phyloP scores from a whole-genome alignment of 1,140 invertebrate species.

The Akabosia matsudoensis region DNA sequence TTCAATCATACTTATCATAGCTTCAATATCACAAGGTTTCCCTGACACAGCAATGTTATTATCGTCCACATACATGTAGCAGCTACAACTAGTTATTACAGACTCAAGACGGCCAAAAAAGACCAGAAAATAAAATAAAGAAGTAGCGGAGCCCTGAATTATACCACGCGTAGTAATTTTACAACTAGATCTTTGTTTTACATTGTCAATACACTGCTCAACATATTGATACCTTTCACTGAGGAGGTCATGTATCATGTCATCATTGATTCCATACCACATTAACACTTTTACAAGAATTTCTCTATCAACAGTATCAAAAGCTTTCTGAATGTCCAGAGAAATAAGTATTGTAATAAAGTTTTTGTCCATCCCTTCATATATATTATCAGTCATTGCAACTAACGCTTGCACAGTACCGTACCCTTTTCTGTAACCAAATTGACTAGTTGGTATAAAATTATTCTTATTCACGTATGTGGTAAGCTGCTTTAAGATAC shows the following conservation, averaged over 20 bases:
- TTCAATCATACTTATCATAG: neutral
- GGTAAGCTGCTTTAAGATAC: neutral
- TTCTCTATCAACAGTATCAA: slow-evolving; percentile 17
- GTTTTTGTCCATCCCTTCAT: neutral
- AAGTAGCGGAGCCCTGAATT: neutral
- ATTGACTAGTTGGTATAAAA: slow-evolving; percentile 5
- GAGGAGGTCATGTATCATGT: slow-evolving; percentile 21
- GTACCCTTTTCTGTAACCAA: slow-evolving; percentile 29
- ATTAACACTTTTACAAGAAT: slow-evolving; percentile 16
- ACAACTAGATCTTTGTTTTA: neutral
- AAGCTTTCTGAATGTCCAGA: slow-evolving; percentile 31
- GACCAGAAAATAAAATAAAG: slow-evolving; percentile 5
- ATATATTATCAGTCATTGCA: slow-evolving; percentile 18
- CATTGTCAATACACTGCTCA: neutral
- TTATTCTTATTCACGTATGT: neutral
- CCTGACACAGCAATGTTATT: neutral
- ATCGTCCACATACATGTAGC: slow-evolving; percentile 27
- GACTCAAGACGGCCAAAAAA: slow-evolving; percentile 25
- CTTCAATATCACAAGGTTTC: neutral
- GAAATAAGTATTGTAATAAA: slow-evolving; percentile 14
- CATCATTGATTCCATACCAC: slow-evolving; percentile 19
- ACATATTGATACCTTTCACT: slow-evolving; percentile 22
- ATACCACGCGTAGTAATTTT: neutral
- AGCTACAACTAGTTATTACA: neutral
- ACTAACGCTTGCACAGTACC: slow-evolving; percentile 24